Evolutionary conservation across 2,113 vertebrate species (phyloP).

Genomic region (Edolisoma coerulescens): DNA sequence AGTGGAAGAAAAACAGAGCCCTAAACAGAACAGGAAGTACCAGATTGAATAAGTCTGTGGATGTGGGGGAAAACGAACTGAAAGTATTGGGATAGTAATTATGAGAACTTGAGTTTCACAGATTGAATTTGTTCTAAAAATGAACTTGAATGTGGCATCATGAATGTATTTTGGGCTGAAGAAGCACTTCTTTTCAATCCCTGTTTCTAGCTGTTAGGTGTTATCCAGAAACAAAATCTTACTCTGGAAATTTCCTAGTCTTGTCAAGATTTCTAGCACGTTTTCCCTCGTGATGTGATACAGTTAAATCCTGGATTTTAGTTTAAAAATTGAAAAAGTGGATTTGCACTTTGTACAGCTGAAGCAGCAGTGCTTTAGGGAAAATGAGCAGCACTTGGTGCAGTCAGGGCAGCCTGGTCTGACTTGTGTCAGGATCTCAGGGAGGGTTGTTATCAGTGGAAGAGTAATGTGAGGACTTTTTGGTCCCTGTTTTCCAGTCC

Average conservation of each 20-base stretch:
- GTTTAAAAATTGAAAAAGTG: background rate
- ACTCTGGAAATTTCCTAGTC: constrained; percentile 3
- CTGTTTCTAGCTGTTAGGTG: background rate
- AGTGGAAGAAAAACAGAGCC: background rate
- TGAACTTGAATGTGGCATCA: constrained; percentile 28
- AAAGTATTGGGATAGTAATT: constrained; percentile 29
- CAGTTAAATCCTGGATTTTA: background rate
- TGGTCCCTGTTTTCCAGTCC: background rate
- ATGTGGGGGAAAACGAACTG: constrained; percentile 2
- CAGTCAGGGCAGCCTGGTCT: background rate
- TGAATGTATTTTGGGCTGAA: constrained; percentile 36
- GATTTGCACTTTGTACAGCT: background rate
- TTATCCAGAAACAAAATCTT: background rate
- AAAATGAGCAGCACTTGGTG: background rate
- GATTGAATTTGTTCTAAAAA: constrained; percentile 40
- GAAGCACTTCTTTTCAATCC: constrained; percentile 26
- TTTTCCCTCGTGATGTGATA: background rate
- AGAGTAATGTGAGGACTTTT: background rate
- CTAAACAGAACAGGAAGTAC: constrained; percentile 3
- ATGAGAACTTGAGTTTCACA: constrained; percentile 29
- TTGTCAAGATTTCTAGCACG: background rate
- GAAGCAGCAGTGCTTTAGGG: background rate
- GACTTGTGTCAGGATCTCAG: background rate
- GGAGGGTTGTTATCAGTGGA: background rate
- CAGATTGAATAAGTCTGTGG: background rate